Conservation (phyloP, 2,888 invertebrate genomes). For the Amblyjoppa proteus region DNA sequence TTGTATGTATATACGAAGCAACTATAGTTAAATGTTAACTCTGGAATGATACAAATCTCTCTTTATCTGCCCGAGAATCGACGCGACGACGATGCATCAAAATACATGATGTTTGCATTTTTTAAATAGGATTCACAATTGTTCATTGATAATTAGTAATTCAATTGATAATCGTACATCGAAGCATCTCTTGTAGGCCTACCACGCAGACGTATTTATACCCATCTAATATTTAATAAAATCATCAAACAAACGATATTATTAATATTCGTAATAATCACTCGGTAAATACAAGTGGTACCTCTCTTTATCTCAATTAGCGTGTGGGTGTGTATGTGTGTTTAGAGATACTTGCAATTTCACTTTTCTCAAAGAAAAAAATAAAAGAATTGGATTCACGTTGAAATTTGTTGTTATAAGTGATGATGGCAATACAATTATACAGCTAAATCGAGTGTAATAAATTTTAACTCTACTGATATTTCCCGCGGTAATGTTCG, state of each 20-base stretch:
- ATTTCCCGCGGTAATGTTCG: constrained; percentile 11
- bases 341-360: constrained; percentile 30
- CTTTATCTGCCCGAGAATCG: constrained; percentile 41
- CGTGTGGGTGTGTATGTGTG: constrained; percentile 39
- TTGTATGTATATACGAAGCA: constrained; percentile 59
- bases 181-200: constrained; percentile 67
- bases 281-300: constrained; percentile 40
- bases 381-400: constrained; percentile 15
- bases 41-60: constrained; percentile 59
- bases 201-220: constrained; percentile 52
- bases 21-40: constrained; percentile 53
- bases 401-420: constrained; percentile 8
- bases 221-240: constrained; percentile 45
- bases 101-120: constrained; percentile 17
- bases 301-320: constrained; percentile 36
- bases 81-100: constrained; percentile 40
- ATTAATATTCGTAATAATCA: constrained; percentile 53
- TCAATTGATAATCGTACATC: constrained; percentile 59
- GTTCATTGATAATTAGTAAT: constrained; percentile 41
- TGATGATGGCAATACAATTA: constrained; percentile 8
- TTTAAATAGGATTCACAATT: constrained; percentile 48
- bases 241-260: constrained; percentile 39
- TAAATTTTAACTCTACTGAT: constrained; percentile 53
- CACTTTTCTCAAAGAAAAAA: constrained; percentile 7
- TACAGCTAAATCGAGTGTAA: constrained; percentile 52